A percentile compares a stretch with the other conserved stretches of the same genome.
Evolutionary conservation across 2,797 vertebrate genomes (phyloP).

Genomic region (Aldrovandia affinis): DNA sequence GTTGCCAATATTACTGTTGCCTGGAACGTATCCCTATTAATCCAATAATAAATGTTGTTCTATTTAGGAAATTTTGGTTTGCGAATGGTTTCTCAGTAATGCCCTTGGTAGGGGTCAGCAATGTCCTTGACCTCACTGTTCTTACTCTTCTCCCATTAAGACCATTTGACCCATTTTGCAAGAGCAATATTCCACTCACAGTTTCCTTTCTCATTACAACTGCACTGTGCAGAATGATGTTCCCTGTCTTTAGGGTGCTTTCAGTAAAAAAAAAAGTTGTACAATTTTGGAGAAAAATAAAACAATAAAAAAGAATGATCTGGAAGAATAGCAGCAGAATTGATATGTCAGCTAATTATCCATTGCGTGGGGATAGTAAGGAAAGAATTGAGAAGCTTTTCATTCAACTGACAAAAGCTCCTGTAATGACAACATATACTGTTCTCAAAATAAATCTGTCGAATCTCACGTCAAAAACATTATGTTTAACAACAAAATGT

Average conservation of each 20-base stretch:
- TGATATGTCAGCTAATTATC: background rate
- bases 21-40: too few relatives aligned
- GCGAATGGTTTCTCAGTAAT: too few relatives aligned
- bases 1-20: too few relatives aligned
- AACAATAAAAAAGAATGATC: background rate
- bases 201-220: background rate
- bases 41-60: too few relatives aligned
- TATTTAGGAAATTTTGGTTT: too few relatives aligned
- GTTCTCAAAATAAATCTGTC: background rate
- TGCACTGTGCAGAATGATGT: background rate
- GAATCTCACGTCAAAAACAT: background rate
- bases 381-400: background rate
- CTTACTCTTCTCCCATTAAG: background rate
- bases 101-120: background rate
- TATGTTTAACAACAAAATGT: too few relatives aligned
- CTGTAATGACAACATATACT: background rate
- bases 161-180: background rate
- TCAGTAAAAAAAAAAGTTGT: background rate
- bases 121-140: background rate
- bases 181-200: background rate
- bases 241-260: background rate
- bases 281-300: background rate
- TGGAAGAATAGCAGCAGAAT: slow-evolving; percentile 24
- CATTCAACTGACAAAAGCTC: background rate
- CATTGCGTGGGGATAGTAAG: background rate